These are phyloP conservation scores for Lissocephala sabroskyi DNA, from an alignment of 2,888 invertebrate species.

Conservation along the genomic window DNA sequence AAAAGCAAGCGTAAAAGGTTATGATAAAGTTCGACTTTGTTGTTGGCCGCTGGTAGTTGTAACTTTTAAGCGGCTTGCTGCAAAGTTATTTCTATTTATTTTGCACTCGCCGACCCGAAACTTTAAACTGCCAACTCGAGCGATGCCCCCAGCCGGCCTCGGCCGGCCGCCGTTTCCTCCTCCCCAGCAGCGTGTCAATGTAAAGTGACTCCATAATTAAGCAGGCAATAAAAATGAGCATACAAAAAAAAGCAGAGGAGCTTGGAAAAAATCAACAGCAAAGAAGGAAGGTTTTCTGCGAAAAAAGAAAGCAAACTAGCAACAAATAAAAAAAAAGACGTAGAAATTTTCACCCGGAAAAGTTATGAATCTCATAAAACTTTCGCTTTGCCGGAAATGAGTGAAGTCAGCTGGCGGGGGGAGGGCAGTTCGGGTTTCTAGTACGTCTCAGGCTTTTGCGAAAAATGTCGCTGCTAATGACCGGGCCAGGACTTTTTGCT, in stretches of 20 bases:
- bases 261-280: constrained; percentile 8
- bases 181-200: constrained; percentile 43
- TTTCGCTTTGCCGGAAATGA: constrained; percentile 39
- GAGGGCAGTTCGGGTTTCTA: neutral
- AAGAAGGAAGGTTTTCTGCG: neutral
- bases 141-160: neutral
- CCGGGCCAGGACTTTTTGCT: constrained; percentile 12
- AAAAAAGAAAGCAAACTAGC: no score
- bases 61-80: constrained; percentile 61
- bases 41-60: no score
- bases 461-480: constrained; percentile 31
- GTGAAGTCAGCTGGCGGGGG: constrained; percentile 5
- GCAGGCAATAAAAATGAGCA: constrained; percentile 44
- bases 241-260: constrained; percentile 14
- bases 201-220: constrained; percentile 62
- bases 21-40: constrained; percentile 59
- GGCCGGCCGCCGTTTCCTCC: no score
- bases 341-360: constrained; percentile 12
- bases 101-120: constrained; percentile 27
- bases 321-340: neutral
- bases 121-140: no score
- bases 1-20: constrained; percentile 30
- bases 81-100: constrained; percentile 60
- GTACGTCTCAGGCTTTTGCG: no score
- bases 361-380: constrained; percentile 45